Percentiles rank a stretch among this genome's conserved stretches.
Conservation (phyloP, 2,888 invertebrate genomes). For the Papilio protenor region DNA sequence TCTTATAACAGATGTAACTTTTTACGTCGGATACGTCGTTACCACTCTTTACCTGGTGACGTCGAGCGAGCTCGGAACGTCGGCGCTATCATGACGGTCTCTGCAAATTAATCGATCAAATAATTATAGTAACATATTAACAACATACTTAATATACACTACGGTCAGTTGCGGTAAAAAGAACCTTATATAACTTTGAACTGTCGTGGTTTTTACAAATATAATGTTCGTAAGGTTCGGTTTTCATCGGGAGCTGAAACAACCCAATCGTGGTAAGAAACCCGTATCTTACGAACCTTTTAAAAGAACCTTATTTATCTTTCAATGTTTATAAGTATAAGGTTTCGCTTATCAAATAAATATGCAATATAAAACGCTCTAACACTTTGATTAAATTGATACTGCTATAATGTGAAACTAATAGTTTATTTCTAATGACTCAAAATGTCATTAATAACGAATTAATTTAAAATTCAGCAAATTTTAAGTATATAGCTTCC, state of each 20-base stretch:
- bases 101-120: slow-evolving; percentile 80
- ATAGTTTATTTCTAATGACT: not conserved
- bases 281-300: no score
- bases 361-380: not conserved
- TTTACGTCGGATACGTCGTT: not conserved
- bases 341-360: not conserved
- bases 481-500: not conserved
- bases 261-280: no score
- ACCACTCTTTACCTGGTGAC: slow-evolving; percentile 85
- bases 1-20: not conserved
- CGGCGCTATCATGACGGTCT: slow-evolving; percentile 89
- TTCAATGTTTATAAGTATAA: slow-evolving; percentile 27
- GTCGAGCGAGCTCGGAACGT: slow-evolving; percentile 93
- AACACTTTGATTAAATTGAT: not conserved
- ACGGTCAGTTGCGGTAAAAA: slow-evolving; percentile 1
- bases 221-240: no score
- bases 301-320: not conserved
- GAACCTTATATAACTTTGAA: slow-evolving; percentile 12
- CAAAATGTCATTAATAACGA: not conserved
- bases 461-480: not conserved
- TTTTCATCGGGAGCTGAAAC: no score
- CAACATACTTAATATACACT: not conserved
- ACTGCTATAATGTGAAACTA: not conserved
- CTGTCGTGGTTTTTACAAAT: no score
- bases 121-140: slow-evolving; percentile 50